Base-by-base conservation (phyloP, 2,113 vertebrate species). In the Equus quagga region DNA sequence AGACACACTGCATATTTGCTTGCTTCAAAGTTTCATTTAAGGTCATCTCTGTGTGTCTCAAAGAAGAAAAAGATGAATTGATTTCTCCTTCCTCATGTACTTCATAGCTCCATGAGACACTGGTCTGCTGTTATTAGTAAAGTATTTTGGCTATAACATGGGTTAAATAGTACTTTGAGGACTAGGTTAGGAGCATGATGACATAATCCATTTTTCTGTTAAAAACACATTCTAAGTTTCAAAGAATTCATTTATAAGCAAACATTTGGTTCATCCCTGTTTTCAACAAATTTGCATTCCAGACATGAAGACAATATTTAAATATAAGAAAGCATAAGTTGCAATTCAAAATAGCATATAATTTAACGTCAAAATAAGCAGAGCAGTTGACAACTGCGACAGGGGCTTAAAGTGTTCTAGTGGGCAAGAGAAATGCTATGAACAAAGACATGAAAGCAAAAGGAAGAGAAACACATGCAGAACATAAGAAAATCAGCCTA, bases 241-340 rank as follows among this genome's bases (percentile, higher is more conserved):
- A 96, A 95, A 78, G 31, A 96, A 83, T 19, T 92, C 64, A 92
- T 69, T 90, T 73, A 89, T 23, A 97, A 80, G 41, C n/a, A 96
- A 95, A 97, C 76, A 93, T 81, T 81, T 91, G 65, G 26, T 81
- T 78, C 62, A 93, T 84, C 13, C n/a, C 51, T 92, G 15, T 92
- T 95, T 90, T 79, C 46, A 91, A 90, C 18, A 94, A 92, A 94
- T 92, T 80, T 92, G 75, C 70, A 94, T 95, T 88, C 44, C 72
- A 90, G 75, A 94, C 91, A 95, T 26, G 58, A 13, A 97, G 84
- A 73, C 33, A 95, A 91, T 95, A 91, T 91, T 93, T 94, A 97
- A 97, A 88, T 78, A 95, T 18, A 93, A 91, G 58, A 79, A 96
- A 89, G 54, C 54, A 88, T 65, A 89, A 64, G 92, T 18, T 73